Percentiles rank a stretch among this genome's conserved stretches.
Conservation (phyloP, 2,113 vertebrate species). For the Cromileptes altivelis region DNA sequence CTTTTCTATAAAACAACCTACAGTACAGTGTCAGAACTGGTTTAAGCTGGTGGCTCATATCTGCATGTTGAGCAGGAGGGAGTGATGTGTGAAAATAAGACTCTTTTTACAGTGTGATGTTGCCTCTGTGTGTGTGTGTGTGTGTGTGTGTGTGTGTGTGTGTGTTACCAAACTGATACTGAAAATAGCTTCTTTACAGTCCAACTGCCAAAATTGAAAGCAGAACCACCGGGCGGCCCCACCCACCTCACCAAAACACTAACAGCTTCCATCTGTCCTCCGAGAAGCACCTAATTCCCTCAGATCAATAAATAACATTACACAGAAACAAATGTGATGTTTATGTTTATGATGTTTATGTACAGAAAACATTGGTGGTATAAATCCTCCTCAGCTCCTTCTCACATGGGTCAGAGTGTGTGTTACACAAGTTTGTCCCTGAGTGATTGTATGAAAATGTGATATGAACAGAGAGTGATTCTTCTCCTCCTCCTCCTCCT, state of each 20-base stretch:
- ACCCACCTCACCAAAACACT: background rate
- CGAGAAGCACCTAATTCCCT: background rate
- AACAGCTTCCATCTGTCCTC: constrained; percentile 9
- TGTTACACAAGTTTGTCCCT: background rate
- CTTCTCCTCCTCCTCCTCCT: background rate
- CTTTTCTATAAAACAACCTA: background rate
- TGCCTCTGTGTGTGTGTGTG: no score
- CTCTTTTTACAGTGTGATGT: background rate
- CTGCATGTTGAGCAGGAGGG: no score
- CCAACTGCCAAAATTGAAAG: background rate
- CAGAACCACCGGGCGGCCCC: background rate
- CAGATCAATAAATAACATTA: background rate
- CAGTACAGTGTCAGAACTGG: background rate
- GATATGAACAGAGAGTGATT: background rate
- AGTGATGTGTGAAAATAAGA: no score
- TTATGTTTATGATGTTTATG: no score
- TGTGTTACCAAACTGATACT: background rate
- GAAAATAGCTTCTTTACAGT: background rate
- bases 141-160: no score
- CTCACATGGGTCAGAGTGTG: background rate
- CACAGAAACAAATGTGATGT: no score
- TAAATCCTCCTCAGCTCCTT: no score
- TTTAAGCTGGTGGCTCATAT: no score
- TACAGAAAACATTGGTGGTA: background rate
- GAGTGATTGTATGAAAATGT: background rate